phyloP scores from a whole-genome alignment of 2,797 vertebrate genomes.

The Danio aesculapii region DNA sequence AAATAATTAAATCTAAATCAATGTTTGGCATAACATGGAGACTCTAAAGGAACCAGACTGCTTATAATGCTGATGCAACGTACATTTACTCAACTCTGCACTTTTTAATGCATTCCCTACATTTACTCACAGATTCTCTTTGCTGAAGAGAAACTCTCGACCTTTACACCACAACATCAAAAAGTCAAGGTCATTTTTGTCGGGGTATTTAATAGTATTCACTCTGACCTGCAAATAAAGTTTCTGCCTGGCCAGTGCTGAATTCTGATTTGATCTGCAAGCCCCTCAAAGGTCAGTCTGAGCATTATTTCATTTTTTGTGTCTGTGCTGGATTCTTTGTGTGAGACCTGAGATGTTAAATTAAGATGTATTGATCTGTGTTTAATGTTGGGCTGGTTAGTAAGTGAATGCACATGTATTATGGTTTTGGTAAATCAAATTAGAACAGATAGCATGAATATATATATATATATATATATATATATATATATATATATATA shows the following conservation, averaged over 20 bases:
- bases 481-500: too few relatives aligned
- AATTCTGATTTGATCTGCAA: constrained; percentile 72
- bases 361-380: constrained; percentile 50
- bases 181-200: constrained; percentile 65
- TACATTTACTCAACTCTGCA: neutral
- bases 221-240: constrained; percentile 73
- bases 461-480: too few relatives aligned
- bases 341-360: constrained; percentile 60
- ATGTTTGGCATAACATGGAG: neutral
- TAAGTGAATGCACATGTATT: constrained; percentile 9
- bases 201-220: constrained; percentile 68
- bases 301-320: constrained; percentile 66
- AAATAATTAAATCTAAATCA: constrained; percentile 30
- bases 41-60: neutral
- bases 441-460: neutral
- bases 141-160: constrained; percentile 37
- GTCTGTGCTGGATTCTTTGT: constrained; percentile 45
- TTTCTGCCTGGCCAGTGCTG: constrained; percentile 67
- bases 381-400: constrained; percentile 16
- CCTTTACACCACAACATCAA: constrained; percentile 65
- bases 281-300: constrained; percentile 77
- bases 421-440: constrained; percentile 9
- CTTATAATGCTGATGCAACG: constrained; percentile 8
- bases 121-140: constrained; percentile 34
- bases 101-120: constrained; percentile 29